Conservation (phyloP, 2,888 invertebrate species). For the Lampropteryx suffumata region DNA sequence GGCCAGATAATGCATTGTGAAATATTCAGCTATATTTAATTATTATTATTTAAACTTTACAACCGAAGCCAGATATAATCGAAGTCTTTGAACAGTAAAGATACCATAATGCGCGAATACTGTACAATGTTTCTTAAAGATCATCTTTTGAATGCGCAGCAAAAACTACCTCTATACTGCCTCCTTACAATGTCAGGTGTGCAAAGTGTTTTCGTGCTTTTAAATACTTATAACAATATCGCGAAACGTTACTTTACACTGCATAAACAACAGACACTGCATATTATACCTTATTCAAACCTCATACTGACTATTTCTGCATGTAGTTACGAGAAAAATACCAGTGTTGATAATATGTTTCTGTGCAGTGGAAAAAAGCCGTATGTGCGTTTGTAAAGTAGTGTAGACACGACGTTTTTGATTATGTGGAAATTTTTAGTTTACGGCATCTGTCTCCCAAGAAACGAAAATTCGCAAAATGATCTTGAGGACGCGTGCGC, state of each 20-base stretch:
- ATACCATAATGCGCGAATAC: conserved; percentile 22
- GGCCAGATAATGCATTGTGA: too few relatives aligned
- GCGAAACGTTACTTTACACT: conserved; percentile 23
- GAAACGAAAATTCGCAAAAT: conserved; percentile 71
- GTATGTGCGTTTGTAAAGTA: conserved; percentile 19
- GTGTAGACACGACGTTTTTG: conserved; percentile 39
- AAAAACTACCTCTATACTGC: conserved; percentile 37
- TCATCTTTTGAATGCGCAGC: conserved; percentile 32
- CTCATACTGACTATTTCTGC: conserved; percentile 9
- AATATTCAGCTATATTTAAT: too few relatives aligned
- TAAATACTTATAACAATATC: conserved; percentile 24
- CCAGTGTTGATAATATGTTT: conserved; percentile 13
- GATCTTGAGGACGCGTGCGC: conserved; percentile 56
- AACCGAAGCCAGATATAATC: conserved; percentile 15
- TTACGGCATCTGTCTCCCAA: conserved; percentile 54
- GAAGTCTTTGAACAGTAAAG: conserved; percentile 26
- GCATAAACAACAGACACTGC: conserved; percentile 9
- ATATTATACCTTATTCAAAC: conserved; percentile 13
- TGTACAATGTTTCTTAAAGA: conserved; percentile 34
- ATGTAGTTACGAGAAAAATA: conserved; percentile 15
- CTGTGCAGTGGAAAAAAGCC: conserved; percentile 23
- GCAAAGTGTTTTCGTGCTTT: conserved; percentile 37
- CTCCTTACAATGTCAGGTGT: conserved; percentile 39
- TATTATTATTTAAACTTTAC: conserved; percentile 3
- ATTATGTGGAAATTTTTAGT: conserved; percentile 30